These are phyloP conservation scores for Meloidogyne hapla DNA, from an alignment of 1,140 invertebrate genomes.

Conservation along the genomic window DNA sequence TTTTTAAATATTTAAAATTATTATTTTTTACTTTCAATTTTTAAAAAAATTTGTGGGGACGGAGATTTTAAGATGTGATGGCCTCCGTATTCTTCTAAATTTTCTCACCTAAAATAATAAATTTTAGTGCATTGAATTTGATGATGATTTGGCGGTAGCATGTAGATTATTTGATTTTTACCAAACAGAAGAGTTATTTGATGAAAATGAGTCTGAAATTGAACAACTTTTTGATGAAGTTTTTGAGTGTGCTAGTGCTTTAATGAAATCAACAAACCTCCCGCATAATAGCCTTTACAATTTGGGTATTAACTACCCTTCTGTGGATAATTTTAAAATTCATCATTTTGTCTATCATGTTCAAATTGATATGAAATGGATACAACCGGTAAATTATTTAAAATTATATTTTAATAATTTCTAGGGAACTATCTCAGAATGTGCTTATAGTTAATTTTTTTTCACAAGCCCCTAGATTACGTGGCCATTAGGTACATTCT, in stretches of 20 bases:
- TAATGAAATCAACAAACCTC: not conserved
- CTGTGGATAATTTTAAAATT: not conserved
- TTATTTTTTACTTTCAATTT: too few relatives aligned
- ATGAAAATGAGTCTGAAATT: not conserved
- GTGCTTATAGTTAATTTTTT: too few relatives aligned
- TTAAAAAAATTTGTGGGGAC: too few relatives aligned
- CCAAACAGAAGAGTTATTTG: not conserved
- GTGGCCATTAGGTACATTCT: too few relatives aligned
- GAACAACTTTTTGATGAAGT: not conserved
- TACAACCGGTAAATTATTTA: not conserved
- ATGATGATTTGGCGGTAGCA: not conserved
- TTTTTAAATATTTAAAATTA: not conserved
- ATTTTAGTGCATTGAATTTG: not conserved
- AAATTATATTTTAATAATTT: too few relatives aligned
- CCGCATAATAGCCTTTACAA: not conserved
- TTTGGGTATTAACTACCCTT: not conserved
- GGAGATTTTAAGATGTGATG: too few relatives aligned
- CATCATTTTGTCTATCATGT: not conserved
- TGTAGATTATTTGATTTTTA: conserved; percentile 6
- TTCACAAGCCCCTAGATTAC: too few relatives aligned
- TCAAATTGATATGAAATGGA: not conserved
- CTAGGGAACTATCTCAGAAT: too few relatives aligned
- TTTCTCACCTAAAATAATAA: not conserved
- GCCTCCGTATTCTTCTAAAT: too few relatives aligned
- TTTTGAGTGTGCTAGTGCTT: not conserved